A percentile compares a stretch with the other conserved stretches of the same genome.
Conservation (phyloP, 2,888 invertebrate species). For the Meiosimyza platycephala region DNA sequence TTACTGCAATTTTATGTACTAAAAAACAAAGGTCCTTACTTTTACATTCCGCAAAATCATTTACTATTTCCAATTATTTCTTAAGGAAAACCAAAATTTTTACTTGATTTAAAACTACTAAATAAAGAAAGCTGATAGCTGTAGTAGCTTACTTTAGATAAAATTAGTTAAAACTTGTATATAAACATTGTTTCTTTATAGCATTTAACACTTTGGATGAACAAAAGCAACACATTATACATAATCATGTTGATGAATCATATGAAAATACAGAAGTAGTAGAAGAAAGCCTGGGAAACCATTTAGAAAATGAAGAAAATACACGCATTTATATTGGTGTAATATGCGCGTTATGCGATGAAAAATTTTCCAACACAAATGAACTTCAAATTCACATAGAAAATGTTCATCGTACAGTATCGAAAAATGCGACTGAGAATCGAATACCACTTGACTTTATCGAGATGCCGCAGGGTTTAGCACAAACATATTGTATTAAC, state of each 20-base stretch:
- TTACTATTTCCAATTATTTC: no score
- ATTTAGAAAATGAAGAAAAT: neutral
- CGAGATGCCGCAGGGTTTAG: no score
- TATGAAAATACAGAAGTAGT: constrained; percentile 7
- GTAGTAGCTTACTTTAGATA: no score
- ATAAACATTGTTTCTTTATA: neutral
- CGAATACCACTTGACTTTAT: no score
- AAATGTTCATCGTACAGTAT: constrained; percentile 30
- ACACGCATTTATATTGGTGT: constrained; percentile 31
- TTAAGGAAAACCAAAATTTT: no score
- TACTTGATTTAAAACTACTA: no score
- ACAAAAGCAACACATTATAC: constrained; percentile 6
- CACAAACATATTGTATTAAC: neutral
- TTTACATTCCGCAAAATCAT: no score
- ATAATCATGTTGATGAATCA: constrained; percentile 12
- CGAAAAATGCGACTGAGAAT: neutral
- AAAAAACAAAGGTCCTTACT: no score
- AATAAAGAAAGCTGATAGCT: no score
- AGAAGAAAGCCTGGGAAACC: neutral
- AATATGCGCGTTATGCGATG: constrained; percentile 40
- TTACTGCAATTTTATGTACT: no score
- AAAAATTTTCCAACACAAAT: constrained; percentile 39
- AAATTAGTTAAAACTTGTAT: no score
- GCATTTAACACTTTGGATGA: constrained; percentile 32
- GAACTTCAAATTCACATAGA: constrained; percentile 42